These are phyloP conservation scores for Buphagus erythrorhynchus DNA, from an alignment of 2,797 vertebrate genomes.

Conservation along the genomic window DNA sequence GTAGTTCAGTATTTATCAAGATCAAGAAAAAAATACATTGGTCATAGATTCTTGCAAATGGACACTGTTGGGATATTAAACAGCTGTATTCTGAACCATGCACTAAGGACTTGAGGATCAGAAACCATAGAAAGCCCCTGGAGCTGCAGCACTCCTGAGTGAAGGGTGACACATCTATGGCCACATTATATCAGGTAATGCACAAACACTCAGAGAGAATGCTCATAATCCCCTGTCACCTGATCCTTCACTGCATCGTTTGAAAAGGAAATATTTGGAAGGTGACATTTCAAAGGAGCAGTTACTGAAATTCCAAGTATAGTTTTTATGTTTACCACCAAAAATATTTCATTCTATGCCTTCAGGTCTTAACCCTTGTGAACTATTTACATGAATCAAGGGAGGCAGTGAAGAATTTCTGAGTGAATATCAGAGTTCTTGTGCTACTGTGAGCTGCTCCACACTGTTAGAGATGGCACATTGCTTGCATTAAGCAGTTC, in stretches of 20 bases:
- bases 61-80: not conserved
- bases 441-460: not conserved
- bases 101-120: not conserved
- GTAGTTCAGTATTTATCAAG: not conserved
- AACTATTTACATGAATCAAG: not conserved
- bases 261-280: slow-evolving; percentile 1
- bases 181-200: not conserved
- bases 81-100: not conserved
- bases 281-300: not conserved
- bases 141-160: not conserved
- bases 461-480: not conserved
- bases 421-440: not conserved
- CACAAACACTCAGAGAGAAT: not conserved
- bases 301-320: slow-evolving; percentile 27
- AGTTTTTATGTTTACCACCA: not conserved
- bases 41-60: not conserved
- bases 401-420: not conserved
- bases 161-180: not conserved
- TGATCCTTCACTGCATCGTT: not conserved
- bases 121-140: not conserved
- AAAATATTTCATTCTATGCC: not conserved
- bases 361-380: not conserved
- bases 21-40: not conserved
- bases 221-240: not conserved
- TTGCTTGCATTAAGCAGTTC: not conserved